Evolutionary conservation across 2,113 vertebrate genomes (phyloP).

Genomic region (Leucopsar rothschildi): DNA sequence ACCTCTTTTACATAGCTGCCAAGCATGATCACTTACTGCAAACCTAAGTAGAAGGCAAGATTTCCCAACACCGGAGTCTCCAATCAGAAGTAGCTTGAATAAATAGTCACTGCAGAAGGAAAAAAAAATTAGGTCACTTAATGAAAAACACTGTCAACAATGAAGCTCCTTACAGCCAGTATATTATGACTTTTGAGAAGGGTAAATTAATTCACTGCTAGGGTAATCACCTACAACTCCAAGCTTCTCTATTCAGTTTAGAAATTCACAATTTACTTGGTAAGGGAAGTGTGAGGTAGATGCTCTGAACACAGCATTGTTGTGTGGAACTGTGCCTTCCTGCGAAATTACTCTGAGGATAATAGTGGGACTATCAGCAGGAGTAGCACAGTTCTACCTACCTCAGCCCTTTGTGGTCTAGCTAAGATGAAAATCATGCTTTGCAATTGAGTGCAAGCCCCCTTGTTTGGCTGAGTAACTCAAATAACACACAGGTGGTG

Average conservation of each 20-base stretch:
- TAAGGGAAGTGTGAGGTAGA: neutral
- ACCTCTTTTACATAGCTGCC: neutral
- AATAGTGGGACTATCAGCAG: neutral
- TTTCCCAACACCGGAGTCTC: constrained; percentile 97
- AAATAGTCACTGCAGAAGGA: constrained; percentile 91
- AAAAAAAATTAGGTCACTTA: neutral
- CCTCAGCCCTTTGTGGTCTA: neutral
- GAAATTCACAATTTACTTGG: neutral
- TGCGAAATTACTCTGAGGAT: neutral
- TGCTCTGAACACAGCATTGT: neutral
- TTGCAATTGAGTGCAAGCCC: neutral
- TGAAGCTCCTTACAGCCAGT: neutral
- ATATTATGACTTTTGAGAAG: neutral
- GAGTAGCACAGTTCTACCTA: neutral
- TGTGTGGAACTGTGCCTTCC: neutral
- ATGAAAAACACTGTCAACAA: neutral
- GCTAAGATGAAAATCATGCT: neutral
- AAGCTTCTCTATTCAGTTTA: neutral
- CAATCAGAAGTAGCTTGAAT: constrained; percentile 99
- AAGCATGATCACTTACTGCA: constrained; percentile 87
- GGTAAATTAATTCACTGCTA: neutral
- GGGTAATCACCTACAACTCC: neutral
- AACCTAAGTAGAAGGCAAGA: constrained; percentile 98
- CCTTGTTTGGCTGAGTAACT: neutral
- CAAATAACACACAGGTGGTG: fast-evolving